Conservation (phyloP, 2,113 vertebrate species). For the Raja brachyura region DNA sequence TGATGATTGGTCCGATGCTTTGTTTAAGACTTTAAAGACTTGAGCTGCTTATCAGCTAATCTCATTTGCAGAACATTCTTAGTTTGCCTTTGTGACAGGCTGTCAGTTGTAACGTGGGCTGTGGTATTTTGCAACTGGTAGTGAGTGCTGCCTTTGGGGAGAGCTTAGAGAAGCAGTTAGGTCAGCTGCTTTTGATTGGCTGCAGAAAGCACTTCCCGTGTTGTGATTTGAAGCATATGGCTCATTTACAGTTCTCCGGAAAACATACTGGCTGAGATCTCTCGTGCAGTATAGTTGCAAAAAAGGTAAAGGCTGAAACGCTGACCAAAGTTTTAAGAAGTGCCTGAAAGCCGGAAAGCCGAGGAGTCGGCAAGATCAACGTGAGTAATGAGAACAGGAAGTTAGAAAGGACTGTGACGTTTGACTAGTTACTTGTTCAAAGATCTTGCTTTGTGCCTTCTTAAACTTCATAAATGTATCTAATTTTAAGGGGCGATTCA, state of each 20-base stretch:
- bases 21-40: not conserved
- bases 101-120: not conserved
- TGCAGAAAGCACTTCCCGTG: conserved; percentile 62
- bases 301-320: not conserved
- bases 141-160: conserved; percentile 35
- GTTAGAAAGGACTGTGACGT: not conserved
- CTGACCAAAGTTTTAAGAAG: conserved; percentile 21
- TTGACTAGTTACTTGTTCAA: not conserved
- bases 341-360: not conserved
- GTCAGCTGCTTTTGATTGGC: conserved; percentile 56
- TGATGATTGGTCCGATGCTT: not conserved
- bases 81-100: conserved; percentile 19
- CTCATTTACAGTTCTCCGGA: conserved; percentile 27
- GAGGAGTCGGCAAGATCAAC: not conserved
- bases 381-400: conserved; percentile 32
- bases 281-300: not conserved
- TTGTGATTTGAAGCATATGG: conserved; percentile 65
- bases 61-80: not conserved
- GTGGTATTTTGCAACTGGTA: not conserved
- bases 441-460: not conserved
- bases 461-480: not conserved
- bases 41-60: not conserved
- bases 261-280: not conserved
- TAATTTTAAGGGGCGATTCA: not conserved
- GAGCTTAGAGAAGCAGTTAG: conserved; percentile 41